phyloP scores from a whole-genome alignment of 2,888 invertebrate species.

The Anodontia alba region DNA sequence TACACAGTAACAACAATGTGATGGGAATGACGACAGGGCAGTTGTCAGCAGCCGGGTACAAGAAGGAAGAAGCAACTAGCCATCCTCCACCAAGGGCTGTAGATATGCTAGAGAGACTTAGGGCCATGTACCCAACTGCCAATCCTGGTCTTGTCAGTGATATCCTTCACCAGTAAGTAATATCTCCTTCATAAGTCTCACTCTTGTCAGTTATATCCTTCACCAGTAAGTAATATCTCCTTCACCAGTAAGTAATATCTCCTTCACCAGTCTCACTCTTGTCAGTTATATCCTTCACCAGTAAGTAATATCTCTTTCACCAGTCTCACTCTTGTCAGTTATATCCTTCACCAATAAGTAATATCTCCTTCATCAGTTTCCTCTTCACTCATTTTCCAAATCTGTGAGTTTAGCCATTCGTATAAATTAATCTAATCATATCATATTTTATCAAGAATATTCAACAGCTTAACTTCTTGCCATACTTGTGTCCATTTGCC shows the following conservation, averaged over 20 bases:
- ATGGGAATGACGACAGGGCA: constrained; percentile 24
- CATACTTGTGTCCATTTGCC: no score
- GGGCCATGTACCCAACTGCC: constrained; percentile 84
- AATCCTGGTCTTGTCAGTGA: constrained; percentile 40
- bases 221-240: constrained; percentile 9
- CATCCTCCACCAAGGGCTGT: constrained; percentile 97
- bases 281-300: constrained; percentile 41
- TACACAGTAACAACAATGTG: constrained; percentile 49
- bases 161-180: constrained; percentile 29
- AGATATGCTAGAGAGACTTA: constrained; percentile 87
- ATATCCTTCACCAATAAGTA: constrained; percentile 31
- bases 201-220: constrained; percentile 47
- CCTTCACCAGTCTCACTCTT: constrained; percentile 33
- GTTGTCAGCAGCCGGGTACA: constrained; percentile 45
- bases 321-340: constrained; percentile 35
- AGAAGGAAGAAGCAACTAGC: constrained; percentile 20
- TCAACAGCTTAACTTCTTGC: no score
- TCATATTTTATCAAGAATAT: no score
- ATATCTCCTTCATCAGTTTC: no score
- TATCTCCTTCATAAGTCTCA: no score
- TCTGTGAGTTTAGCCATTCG: no score
- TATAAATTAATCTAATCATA: no score
- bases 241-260: constrained; percentile 36
- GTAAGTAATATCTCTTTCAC: no score
- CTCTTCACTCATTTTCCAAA: no score